phyloP scores from a whole-genome alignment of 1,140 invertebrate genomes.

The Diachasmimorpha longicaudata region DNA sequence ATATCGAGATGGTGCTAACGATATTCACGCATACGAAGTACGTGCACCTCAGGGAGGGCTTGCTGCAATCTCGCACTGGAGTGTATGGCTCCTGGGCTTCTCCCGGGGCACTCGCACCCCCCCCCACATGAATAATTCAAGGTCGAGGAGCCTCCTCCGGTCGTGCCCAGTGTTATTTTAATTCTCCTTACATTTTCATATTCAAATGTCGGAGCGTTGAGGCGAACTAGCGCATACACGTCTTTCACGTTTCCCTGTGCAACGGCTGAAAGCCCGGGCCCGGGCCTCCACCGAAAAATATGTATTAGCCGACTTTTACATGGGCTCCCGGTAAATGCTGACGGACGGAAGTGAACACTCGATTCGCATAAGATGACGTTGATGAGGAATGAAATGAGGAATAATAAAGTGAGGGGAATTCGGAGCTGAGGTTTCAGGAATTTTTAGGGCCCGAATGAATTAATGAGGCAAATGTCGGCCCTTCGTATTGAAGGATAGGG shows the following conservation, averaged over 20 bases:
- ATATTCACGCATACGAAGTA: neutral
- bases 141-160: slow-evolving; percentile 25
- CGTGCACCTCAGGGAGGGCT: neutral
- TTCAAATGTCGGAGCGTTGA: slow-evolving; percentile 38
- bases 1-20: neutral
- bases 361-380: slow-evolving; percentile 12
- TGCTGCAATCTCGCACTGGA: neutral
- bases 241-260: slow-evolving; percentile 18
- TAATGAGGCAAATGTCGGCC: too few species aligned
- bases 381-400: neutral
- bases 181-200: slow-evolving; percentile 51
- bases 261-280: neutral
- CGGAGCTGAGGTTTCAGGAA: too few species aligned
- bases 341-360: slow-evolving; percentile 38
- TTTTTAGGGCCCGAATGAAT: too few species aligned
- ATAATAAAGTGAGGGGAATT: neutral
- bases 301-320: neutral
- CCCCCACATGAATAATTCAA: slow-evolving; percentile 49
- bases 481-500: too few species aligned
- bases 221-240: neutral
- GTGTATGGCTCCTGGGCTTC: neutral
- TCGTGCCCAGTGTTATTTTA: slow-evolving; percentile 48
- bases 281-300: neutral
- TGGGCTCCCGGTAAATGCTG: slow-evolving; percentile 8
- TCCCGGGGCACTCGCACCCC: neutral